Conservation (phyloP, 30 jellyfish, hydroid and myxozoan species). For the Aurelia sp. region DNA sequence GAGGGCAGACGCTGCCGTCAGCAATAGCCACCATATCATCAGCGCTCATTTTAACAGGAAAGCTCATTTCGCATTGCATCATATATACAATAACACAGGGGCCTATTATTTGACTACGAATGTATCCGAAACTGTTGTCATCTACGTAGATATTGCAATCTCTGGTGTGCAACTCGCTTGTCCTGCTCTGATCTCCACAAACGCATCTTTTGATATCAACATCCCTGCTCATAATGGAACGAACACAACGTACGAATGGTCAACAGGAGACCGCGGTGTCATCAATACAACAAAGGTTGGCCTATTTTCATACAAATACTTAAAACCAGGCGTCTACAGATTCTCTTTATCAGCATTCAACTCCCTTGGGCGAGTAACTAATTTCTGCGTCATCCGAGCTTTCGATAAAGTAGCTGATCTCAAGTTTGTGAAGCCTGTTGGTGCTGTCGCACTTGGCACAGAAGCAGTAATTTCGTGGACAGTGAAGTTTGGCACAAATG, state of each 20-base stretch:
- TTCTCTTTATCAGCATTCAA: slow-evolving; percentile 63
- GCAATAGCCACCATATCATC: slow-evolving; percentile 54
- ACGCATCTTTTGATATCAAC: slow-evolving; percentile 18
- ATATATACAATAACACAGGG: slow-evolving; percentile 77
- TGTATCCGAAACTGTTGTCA: slow-evolving; percentile 48
- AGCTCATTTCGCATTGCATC: slow-evolving; percentile 70
- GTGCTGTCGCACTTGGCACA: slow-evolving; percentile 65
- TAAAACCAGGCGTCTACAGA: slow-evolving; percentile 77
- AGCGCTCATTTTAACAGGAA: slow-evolving; percentile 79
- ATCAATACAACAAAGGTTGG: slow-evolving; percentile 27
- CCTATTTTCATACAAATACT: slow-evolving; percentile 22
- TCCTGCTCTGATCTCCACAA: slow-evolving; percentile 59
- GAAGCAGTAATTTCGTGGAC: slow-evolving; percentile 72
- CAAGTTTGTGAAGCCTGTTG: slow-evolving; percentile 36
- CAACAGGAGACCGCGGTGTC: slow-evolving; percentile 67
- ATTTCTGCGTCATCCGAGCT: slow-evolving; percentile 46
- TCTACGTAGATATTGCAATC: slow-evolving; percentile 82
- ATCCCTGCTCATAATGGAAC: slow-evolving; percentile 80
- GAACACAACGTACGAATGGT: slow-evolving; percentile 82
- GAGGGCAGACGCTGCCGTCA: slow-evolving; percentile 30
- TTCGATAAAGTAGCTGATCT: slow-evolving; percentile 68
- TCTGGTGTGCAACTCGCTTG: slow-evolving; percentile 58
- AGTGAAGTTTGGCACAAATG: slow-evolving; percentile 81
- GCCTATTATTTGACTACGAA: slow-evolving; percentile 63
- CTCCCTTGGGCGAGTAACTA: slow-evolving; percentile 65